Percentiles rank a stretch among this genome's conserved stretches.
phyloP scores from a whole-genome alignment of 1,140 invertebrate species.

The Gryllus bimaculatus region DNA sequence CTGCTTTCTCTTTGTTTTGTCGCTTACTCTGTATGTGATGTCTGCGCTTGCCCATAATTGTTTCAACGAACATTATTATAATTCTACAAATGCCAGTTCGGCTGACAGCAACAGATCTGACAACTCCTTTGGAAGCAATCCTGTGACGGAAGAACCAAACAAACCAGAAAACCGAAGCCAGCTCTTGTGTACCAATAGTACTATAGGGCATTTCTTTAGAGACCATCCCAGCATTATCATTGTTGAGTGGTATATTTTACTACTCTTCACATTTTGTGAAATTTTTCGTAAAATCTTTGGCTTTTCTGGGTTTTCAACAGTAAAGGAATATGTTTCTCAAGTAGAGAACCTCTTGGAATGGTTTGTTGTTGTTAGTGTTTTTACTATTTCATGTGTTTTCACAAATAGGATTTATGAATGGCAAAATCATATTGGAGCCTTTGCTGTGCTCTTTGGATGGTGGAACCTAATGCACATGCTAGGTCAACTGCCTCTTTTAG shows the following conservation, averaged over 20 bases:
- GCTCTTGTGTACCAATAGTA: slow-evolving; percentile 40
- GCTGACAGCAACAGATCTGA: slow-evolving; percentile 44
- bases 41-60: slow-evolving; percentile 67
- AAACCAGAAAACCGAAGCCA: slow-evolving; percentile 38
- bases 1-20: slow-evolving; percentile 67
- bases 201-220: slow-evolving; percentile 56
- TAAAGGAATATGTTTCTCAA: slow-evolving; percentile 67
- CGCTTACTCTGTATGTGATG: slow-evolving; percentile 65
- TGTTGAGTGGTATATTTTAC: slow-evolving; percentile 59
- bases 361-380: slow-evolving; percentile 72
- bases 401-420: slow-evolving; percentile 65
- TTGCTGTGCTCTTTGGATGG: slow-evolving; percentile 74
- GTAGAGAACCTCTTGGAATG: slow-evolving; percentile 76
- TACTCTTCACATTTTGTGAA: slow-evolving; percentile 62
- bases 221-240: slow-evolving; percentile 62
- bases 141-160: not conserved
- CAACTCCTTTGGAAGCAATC: slow-evolving; percentile 23
- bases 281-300: slow-evolving; percentile 66
- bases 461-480: slow-evolving; percentile 78
- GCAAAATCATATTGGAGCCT: slow-evolving; percentile 74
- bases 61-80: slow-evolving; percentile 53
- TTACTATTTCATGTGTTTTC: slow-evolving; percentile 68
- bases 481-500: slow-evolving; percentile 72
- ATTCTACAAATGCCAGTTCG: slow-evolving; percentile 52
- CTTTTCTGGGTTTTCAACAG: slow-evolving; percentile 61